Evolutionary conservation across 1,140 invertebrate genomes (phyloP), one percentile per base, ranked within the genome.

Genomic region (Ceratoteleas bidentatus): DNA sequence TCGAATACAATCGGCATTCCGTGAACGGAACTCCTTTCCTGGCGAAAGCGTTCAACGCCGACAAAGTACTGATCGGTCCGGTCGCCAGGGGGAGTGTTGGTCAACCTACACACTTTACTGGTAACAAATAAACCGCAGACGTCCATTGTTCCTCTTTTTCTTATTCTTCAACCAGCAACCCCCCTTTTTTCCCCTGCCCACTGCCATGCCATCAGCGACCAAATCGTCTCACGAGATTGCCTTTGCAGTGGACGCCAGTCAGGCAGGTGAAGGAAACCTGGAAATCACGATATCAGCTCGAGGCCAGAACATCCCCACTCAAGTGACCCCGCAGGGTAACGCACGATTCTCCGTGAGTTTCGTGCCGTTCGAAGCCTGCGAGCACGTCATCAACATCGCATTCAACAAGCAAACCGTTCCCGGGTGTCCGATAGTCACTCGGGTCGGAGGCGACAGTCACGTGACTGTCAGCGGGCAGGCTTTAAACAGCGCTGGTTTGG

Each of bases 241-340:
- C 14, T 81, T 85, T 75, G 72, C 88, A 95, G 98, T 99, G 40
- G 98, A 99, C 92, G 98, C 98, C 6, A 96, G 96, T 79, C 95
- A 97, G 90, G 98, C 98, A 61, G 99, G 99, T 11, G 98, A 99
- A 92, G 99, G 99, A 50, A 99, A 99, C 91, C 92, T 99, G 53
- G 98, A 99, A 92, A 99, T 99, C 43, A 98, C 97, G 15, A 98
- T 99, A 78, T 97, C 96, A 75, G 97, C 97, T 40, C 94, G 97
- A 87, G 98, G 97, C 6, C 94, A 97, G 50, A 98, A 98, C 88
- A 97, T 99, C 81, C 97, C 98, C 13, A 99, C 98, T 24, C 97
- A 99, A 94, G 98, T 99, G n/a, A 97, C 98, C 90, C 96, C 98
- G 9, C 95, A 99, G 84, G 97, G 97, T 83, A 94, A 94, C 86